Evolutionary conservation across 2,888 invertebrate genomes (phyloP).

Genomic region (Aphrophora alni): DNA sequence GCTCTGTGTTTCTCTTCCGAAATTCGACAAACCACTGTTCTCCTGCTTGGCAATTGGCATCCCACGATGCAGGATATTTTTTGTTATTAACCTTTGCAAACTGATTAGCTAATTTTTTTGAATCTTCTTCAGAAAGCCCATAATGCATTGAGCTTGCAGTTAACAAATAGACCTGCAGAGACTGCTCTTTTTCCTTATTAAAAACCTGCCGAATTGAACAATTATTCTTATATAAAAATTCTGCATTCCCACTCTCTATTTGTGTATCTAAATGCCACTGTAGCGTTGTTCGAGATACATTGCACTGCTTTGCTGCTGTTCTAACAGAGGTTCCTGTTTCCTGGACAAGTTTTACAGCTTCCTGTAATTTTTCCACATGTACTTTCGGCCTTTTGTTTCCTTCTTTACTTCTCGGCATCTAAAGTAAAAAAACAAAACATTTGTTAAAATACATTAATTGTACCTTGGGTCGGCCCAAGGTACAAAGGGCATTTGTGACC

Average conservation of each 20-base stretch:
- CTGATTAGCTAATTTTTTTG: not conserved
- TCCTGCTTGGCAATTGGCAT: slow-evolving; percentile 3
- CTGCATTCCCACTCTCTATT: not conserved
- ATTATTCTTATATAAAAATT: not conserved
- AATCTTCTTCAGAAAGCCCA: slow-evolving; percentile 6
- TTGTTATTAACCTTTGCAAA: not conserved
- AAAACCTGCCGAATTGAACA: slow-evolving; percentile 11
- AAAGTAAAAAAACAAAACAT: not conserved
- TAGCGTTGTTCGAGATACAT: not conserved
- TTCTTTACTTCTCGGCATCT: not conserved
- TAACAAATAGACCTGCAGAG: not conserved
- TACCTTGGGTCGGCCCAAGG: too few relatives aligned
- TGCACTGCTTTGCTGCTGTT: not conserved
- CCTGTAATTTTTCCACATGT: not conserved
- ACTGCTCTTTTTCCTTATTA: not conserved
- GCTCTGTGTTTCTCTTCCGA: not conserved
- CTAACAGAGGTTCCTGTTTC: slow-evolving; percentile 3
- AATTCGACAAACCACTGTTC: slow-evolving; percentile 3
- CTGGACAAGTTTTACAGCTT: not conserved
- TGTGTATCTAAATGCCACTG: not conserved
- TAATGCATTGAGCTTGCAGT: not conserved
- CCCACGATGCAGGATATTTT: too few relatives aligned
- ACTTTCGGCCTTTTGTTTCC: not conserved
- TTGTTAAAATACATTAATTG: not conserved
- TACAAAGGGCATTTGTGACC: not conserved